Base-by-base conservation (phyloP, 2,113 vertebrate species). In the Montifringilla adamsi region DNA sequence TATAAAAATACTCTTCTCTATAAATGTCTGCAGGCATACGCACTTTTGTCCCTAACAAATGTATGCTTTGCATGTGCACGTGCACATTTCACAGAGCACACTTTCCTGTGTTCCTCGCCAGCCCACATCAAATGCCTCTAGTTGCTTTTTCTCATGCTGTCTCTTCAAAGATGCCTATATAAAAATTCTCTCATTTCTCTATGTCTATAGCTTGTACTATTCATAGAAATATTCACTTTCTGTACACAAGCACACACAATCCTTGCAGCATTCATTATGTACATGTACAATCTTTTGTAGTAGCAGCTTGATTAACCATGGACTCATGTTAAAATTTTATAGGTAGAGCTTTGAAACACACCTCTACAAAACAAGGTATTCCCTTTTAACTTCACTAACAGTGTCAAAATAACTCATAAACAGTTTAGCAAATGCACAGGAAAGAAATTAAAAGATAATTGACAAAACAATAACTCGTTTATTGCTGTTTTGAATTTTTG, bases 131-230 rank as follows among this genome's bases (percentile, higher is more conserved):
- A 78, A 84, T 87, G 86, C 77, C 37, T 92, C 74, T 87, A 10
- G 53, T 84, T 82, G 53, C 81, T 84, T 79, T 56, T 84, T 77
- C 84, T 91, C 66, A 50, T 85, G 31, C 58, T 93, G 70, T 83
- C 84, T 96, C 28, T 87, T 89, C 89, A 91, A 91, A 91, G 53
- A 90, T 69, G 67, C 70, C 27, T 87, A 15, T 77, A 86, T 50
- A 94, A 91, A 96, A 94, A 79, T 73, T 79, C 50, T 64, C 46
- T 87, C 26, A 66, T 91, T 89, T 60, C 28, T 11, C 72, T 90
- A 56, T 79, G 82, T 70, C 68, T 86, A 17, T 84, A 78, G 27
- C 64, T 50, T 63, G 55, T 76, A 28, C 83, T 89, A 64, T 91
- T 89, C 56, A 79, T 75, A 87, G 85, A 66, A 80, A 37, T 27